Base-by-base conservation (phyloP, 2,888 invertebrate genomes). In the Ctena decussata region DNA sequence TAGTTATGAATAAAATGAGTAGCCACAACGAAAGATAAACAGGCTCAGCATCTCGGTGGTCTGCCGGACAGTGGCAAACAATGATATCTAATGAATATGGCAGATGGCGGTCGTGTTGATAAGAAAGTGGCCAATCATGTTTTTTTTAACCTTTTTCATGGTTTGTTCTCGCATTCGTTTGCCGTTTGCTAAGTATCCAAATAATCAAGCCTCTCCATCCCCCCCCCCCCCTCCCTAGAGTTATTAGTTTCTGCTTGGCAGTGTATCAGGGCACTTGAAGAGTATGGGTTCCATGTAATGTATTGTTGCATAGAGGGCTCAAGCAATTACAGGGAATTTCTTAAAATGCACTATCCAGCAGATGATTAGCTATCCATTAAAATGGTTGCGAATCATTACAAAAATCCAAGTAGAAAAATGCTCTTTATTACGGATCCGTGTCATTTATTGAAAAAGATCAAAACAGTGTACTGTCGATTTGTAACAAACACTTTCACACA, bases 361-460 rank as follows among this genome's bases (percentile, higher is more conserved):
- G 24, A 44, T 27, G 39, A 75, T 27, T 70, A 75, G 21, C 30
- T 71, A 21, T 39, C 71, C 21, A 44, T 75, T n/a, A 70, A 71
- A 41, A 80, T 80, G 81, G 37, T 71, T 18, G 41, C 76, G 37
- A 21, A 32, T 32, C 24, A 53, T 21, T 80, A 53, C 35, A 75
- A 39, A n/a, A 76, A 76, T 39, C 70, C 76, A 39, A 27, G 30
- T 12, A 46, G 49, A 70, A 44, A 76, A 71, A 71, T 81, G 21
- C 70, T 81, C 12, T 81, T 81, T 27, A 76, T 81, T 1, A 81
- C 76, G 76, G 81, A 81, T 69, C 81, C 81, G 39, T 76, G 71
- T 30, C 81, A 81, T 60, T 60, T 60, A 6, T 41, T 81, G 6
- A 77, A 81, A 35, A 81, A 72, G 72, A 77, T 77, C 5, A 18